Evolutionary conservation across 2,113 vertebrate species (phyloP).

Genomic region (Symphodus melops): DNA sequence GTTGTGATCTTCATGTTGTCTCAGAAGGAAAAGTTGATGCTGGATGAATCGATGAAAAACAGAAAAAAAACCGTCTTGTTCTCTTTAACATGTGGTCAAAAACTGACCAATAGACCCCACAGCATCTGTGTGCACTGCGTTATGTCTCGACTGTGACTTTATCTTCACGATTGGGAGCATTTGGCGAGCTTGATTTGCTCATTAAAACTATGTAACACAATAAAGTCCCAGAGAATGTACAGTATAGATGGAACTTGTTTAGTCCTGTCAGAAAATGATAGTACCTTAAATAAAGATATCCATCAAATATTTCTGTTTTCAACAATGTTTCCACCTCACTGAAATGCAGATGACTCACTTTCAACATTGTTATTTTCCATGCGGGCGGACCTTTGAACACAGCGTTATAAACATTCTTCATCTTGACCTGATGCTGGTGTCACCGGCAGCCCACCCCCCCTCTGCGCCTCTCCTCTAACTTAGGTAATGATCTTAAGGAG

Average conservation of each 20-base stretch:
- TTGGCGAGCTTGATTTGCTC: not conserved
- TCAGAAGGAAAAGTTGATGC: no score
- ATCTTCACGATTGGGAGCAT: not conserved
- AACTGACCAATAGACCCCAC: no score
- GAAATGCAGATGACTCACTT: conserved; percentile 18
- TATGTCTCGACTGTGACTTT: no score
- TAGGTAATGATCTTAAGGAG: conserved; percentile 20
- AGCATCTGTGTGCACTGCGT: no score
- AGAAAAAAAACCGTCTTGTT: no score
- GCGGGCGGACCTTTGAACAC: conserved; percentile 59
- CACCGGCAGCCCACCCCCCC: not conserved
- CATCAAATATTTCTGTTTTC: not conserved
- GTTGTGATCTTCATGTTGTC: no score
- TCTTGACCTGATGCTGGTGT: conserved; percentile 61
- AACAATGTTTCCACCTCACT: conserved; percentile 27
- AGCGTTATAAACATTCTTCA: conserved; percentile 72
- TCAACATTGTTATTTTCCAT: conserved; percentile 50
- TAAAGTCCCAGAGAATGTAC: no score
- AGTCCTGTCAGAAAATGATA: no score
- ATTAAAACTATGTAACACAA: not conserved
- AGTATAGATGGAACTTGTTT: no score
- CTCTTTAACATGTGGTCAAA: no score
- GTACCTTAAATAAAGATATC: no score
- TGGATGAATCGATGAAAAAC: no score
- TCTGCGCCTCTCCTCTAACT: not conserved